These are phyloP conservation scores for Siniperca scherzeri DNA, from an alignment of 2,797 vertebrate genomes.

Conservation along the genomic window DNA sequence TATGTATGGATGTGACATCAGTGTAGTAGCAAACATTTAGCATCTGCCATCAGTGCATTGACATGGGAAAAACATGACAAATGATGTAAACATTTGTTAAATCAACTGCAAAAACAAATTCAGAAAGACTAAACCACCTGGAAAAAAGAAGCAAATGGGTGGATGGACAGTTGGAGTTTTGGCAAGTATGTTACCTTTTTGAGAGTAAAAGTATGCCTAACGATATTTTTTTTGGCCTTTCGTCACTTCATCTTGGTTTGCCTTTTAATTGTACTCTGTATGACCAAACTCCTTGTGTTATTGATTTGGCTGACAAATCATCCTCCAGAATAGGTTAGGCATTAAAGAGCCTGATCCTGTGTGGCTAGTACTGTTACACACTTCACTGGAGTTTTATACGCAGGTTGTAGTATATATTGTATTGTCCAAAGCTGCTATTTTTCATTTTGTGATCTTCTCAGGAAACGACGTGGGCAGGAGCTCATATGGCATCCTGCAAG, in stretches of 20 bases:
- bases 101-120: not conserved
- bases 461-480: conserved; percentile 98
- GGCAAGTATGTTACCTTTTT: not conserved
- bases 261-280: not conserved
- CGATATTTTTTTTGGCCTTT: not conserved
- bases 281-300: not conserved
- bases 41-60: not conserved
- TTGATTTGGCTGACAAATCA: not conserved
- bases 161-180: not conserved
- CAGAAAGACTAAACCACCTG: not conserved
- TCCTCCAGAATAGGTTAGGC: no score
- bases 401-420: no score
- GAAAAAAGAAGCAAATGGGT: not conserved
- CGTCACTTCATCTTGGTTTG: not conserved
- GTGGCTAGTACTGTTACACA: no score
- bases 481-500: conserved; percentile 96
- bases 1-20: not conserved
- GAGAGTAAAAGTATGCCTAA: not conserved
- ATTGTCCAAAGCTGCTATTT: not conserved
- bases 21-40: not conserved
- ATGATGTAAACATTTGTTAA: not conserved
- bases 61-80: no score
- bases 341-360: no score
- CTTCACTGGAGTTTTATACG: not conserved
- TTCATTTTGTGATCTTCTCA: conserved; percentile 62